These are phyloP conservation scores for Frankliniella fusca DNA, from an alignment of 2,888 invertebrate species.

Conservation along the genomic window DNA sequence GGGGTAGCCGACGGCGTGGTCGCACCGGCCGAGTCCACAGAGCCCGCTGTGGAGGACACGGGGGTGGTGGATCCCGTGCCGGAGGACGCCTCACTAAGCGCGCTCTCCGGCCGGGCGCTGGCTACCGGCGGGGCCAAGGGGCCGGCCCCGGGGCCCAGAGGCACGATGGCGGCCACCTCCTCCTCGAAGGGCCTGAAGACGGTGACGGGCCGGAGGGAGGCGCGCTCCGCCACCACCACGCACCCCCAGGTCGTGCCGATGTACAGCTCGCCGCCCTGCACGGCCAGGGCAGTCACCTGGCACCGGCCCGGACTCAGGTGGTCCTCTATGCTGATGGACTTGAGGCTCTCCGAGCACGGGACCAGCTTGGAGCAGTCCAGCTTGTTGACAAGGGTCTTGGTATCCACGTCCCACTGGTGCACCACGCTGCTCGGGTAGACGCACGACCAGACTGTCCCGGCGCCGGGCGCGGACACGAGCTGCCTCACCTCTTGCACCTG, in stretches of 20 bases:
- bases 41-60: not conserved
- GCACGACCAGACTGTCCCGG: slow-evolving; percentile 65
- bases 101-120: slow-evolving; percentile 33
- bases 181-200: slow-evolving; percentile 90
- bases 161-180: slow-evolving; percentile 63
- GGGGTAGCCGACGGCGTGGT: too few relatives aligned
- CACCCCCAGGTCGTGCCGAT: slow-evolving; percentile 95
- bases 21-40: slow-evolving; percentile 41
- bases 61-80: not conserved
- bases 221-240: slow-evolving; percentile 80
- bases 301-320: slow-evolving; percentile 72
- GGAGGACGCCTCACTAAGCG: not conserved
- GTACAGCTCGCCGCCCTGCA: slow-evolving; percentile 67
- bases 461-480: slow-evolving; percentile 55
- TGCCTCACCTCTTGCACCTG: slow-evolving; percentile 58
- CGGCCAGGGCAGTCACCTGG: slow-evolving; percentile 67
- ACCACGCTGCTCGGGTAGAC: slow-evolving; percentile 83
- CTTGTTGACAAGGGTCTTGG: slow-evolving; percentile 65
- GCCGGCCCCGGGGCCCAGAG: slow-evolving; percentile 50
- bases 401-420: slow-evolving; percentile 76
- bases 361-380: slow-evolving; percentile 88
- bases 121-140: slow-evolving; percentile 43
- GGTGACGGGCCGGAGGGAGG: slow-evolving; percentile 76
- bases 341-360: slow-evolving; percentile 86
- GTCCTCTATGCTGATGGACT: slow-evolving; percentile 86